These are phyloP conservation scores for Drosophila sordidapex DNA, from an alignment of 2,888 invertebrate genomes.

Conservation along the genomic window DNA sequence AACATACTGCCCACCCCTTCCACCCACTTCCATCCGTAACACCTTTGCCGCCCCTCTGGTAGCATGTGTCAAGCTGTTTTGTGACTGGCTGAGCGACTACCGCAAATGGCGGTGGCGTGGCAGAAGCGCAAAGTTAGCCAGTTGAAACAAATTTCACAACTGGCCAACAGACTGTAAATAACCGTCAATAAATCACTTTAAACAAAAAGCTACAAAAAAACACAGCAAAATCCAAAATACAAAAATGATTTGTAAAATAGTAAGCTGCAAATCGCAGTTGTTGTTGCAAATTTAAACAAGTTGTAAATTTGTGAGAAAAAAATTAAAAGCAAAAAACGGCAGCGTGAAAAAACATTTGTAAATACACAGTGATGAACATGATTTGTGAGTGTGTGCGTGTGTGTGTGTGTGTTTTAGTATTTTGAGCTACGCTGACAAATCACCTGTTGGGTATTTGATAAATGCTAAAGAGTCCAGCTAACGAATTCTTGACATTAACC, in stretches of 20 bases:
- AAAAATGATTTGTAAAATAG: constrained; percentile 50
- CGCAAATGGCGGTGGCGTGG: constrained; percentile 37
- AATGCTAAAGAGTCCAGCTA: constrained; percentile 31
- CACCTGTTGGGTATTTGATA: constrained; percentile 46
- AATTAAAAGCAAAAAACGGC: constrained; percentile 17
- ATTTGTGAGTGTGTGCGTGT: constrained; percentile 15
- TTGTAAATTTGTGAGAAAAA: constrained; percentile 63
- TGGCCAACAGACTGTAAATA: constrained; percentile 66
- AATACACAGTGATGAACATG: constrained; percentile 65
- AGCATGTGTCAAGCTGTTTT: constrained; percentile 56
- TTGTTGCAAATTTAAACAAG: constrained; percentile 69
- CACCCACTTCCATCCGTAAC: neutral
- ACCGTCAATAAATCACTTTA: constrained; percentile 73
- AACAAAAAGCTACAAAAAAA: constrained; percentile 57
- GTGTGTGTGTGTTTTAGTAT: constrained; percentile 5
- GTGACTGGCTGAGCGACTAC: constrained; percentile 56
- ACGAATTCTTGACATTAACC: constrained; percentile 54
- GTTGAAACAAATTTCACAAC: constrained; percentile 72
- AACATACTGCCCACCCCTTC: constrained; percentile 3
- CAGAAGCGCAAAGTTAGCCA: constrained; percentile 61
- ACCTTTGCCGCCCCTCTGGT: neutral
- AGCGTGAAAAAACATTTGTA: constrained; percentile 55
- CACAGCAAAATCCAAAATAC: neutral
- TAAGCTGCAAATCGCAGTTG: constrained; percentile 42
- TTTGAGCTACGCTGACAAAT: constrained; percentile 50